Base-by-base conservation (phyloP, 1,140 invertebrate species). In the Lepidostoma basale region DNA sequence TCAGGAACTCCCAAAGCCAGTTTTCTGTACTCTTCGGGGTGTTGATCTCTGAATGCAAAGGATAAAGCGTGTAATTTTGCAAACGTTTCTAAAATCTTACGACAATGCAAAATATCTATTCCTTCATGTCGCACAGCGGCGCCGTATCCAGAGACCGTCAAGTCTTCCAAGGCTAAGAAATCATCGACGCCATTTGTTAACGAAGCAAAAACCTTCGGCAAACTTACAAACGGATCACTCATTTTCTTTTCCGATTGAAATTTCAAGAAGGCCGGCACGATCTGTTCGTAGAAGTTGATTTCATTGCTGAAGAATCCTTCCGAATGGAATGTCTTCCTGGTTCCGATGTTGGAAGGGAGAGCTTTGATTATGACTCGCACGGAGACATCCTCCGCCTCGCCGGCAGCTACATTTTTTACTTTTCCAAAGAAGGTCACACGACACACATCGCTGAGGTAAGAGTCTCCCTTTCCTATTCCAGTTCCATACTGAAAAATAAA, bases 31-130 rank as follows among this genome's bases (percentile, higher is more conserved):
- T 83, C 77, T 8, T 86, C 76, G 1, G 83, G 83, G 23, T 87
- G 75, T 68, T 90, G 83, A 65, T 90, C 85, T 77, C 83, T 88
- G 70, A 87, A 87, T 0, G 89, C 90, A 65, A 90, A 85, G 0
- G 88, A 88, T 3, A 91, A 72, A 1, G 87, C 88, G 76, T 92
- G 90, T 70, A 88, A 90, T 72, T 84, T 84, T 0, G 89, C 90
- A 22, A 92, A 75, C 1, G 84, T 77, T 74, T 85, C 81, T 44
- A 91, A 76, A 18, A 87, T 86, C 3, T 83, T 63, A 33, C 74
- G 76, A 45, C 82, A 83, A 67, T 87, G 82, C 0, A 80, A 72
- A 6, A 80, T 76, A 73, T 86, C 81, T 14, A 89, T 76, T 1
- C 80, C 85, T 69, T 79, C 77, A 73, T 86, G 83, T 54, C 87